Base-by-base conservation (phyloP, 2,797 vertebrate genomes). In the Hydrophis major region DNA sequence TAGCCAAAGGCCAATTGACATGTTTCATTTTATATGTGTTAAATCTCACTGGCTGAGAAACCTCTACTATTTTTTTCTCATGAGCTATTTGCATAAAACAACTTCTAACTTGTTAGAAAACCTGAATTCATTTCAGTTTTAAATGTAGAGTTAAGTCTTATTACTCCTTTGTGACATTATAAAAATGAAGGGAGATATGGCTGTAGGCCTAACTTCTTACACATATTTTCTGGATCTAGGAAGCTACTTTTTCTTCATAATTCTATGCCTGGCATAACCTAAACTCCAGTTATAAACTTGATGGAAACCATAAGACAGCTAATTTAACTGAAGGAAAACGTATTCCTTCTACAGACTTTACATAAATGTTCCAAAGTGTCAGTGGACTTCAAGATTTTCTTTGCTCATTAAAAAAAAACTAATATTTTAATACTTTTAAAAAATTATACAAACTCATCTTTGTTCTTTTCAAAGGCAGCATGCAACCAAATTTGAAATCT, bases 1-100 rank as follows among this genome's bases (percentile, higher is more conserved):
- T 66, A 32, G n/a, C n/a, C 32, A 88, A 88, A 61, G 86, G n/a
- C 86, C n/a, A 91, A 78, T 88, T 92, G 63, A 89, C 87, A 78
- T 57, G 37, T 60, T 92, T 47, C 28, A 32, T 32, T 89, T 89
- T 89, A 47, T 89, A 89, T 28, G 66, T 89, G 53, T 55, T 13
- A 88, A 47, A 78, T 56, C 87, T 83, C 20, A 18, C 66, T 60
- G 56, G 37, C 60, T 88, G 86, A 78, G 6, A 78, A 78, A 42
- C 28, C 4, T 87, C 55, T 88, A 32, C 25, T 53, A 89, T 88
- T 92, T 92, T 92, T 92, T 60, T 74, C 87, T 83, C 37, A 60
- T 60, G 87, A 16, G 53, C 4, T 63, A 27, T 89, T 61, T 63
- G 25, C 14, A 57, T 55, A 87, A 87, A 87, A 87, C 86, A 91